Evolutionary conservation across 2,888 invertebrate genomes (phyloP).

Genomic region (Harpalus rubripes): DNA sequence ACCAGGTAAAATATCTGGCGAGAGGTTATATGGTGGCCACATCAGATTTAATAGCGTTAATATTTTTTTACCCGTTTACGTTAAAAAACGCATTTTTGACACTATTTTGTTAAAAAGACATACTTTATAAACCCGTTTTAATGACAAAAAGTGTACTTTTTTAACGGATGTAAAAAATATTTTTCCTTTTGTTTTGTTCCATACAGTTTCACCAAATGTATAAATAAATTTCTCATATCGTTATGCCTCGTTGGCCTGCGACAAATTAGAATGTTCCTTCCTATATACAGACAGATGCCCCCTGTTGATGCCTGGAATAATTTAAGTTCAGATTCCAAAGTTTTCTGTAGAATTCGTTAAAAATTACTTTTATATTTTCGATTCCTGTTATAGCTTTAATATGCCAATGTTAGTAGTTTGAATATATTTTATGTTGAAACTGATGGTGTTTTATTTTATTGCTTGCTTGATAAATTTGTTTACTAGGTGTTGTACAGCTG

Average conservation of each 20-base stretch:
- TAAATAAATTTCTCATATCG: not conserved
- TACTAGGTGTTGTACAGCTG: slow-evolving; percentile 25
- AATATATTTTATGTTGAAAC: slow-evolving; percentile 24
- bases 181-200: too few relatives aligned
- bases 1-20: too few relatives aligned
- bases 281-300: not conserved
- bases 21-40: too few relatives aligned
- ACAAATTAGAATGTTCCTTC: not conserved
- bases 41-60: too few relatives aligned
- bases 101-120: too few relatives aligned
- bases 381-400: slow-evolving; percentile 3
- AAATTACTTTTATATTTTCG: slow-evolving; percentile 28
- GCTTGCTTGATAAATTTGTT: slow-evolving; percentile 34
- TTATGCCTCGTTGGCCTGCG: not conserved
- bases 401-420: slow-evolving; percentile 17
- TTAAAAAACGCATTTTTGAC: too few relatives aligned
- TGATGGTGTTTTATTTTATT: slow-evolving; percentile 24
- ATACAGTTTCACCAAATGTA: not conserved
- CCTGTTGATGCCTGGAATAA: slow-evolving; percentile 24
- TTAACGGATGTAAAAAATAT: too few relatives aligned
- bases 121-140: too few relatives aligned
- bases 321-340: not conserved
- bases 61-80: too few relatives aligned
- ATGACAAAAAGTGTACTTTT: too few relatives aligned
- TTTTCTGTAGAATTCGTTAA: slow-evolving; percentile 13